A percentile compares a stretch with the other conserved stretches of the same genome.
Evolutionary conservation across 2,888 invertebrate species (phyloP).

Genomic region (Desoria tigrina): DNA sequence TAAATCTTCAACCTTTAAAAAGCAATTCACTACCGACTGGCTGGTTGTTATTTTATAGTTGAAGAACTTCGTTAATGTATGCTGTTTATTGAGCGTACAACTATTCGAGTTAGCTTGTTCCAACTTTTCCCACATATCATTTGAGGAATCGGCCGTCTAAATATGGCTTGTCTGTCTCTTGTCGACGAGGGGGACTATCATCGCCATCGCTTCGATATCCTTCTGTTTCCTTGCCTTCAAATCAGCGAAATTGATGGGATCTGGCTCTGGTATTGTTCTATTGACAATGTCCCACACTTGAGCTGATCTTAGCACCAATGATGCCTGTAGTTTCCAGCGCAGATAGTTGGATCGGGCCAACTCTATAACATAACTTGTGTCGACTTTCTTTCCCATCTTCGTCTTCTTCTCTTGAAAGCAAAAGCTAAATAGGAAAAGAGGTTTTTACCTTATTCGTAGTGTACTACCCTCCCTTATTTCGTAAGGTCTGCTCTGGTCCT

Average conservation of each 20-base stretch:
- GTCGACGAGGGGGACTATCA: constrained; percentile 22
- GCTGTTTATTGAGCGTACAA: constrained; percentile 31
- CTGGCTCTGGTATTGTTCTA: constrained; percentile 21
- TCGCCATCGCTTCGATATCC: constrained; percentile 25
- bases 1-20: constrained; percentile 34
- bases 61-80: constrained; percentile 27
- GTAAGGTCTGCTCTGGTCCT: too few species aligned
- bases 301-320: constrained; percentile 11
- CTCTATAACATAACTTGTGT: constrained; percentile 25
- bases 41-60: constrained; percentile 9
- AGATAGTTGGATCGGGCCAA: constrained; percentile 25
- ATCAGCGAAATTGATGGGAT: background rate
- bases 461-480: too few species aligned
- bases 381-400: constrained; percentile 15
- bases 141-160: constrained; percentile 23
- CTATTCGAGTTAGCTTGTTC: constrained; percentile 25
- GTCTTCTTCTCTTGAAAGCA: constrained; percentile 11
- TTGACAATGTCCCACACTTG: constrained; percentile 26
- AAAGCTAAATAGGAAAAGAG: too few species aligned
- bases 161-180: constrained; percentile 29
- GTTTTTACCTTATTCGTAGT: too few species aligned
- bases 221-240: constrained; percentile 29
- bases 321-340: constrained; percentile 31
- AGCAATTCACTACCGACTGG: constrained; percentile 24
- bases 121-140: constrained; percentile 35